Base-by-base conservation (phyloP, 2,797 vertebrate species). In the Podarcis siculus region DNA sequence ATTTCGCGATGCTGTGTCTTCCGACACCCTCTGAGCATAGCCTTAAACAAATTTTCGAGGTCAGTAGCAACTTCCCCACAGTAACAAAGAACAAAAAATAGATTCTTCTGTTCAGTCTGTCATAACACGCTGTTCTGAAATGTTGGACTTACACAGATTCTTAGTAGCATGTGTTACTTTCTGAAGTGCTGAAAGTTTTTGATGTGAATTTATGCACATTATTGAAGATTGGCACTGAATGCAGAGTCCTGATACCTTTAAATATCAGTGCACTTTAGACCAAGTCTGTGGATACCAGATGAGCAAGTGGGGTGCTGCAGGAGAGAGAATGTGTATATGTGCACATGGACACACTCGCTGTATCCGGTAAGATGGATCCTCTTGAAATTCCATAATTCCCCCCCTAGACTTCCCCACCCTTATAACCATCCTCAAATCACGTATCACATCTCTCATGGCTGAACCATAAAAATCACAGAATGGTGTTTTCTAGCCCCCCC, bases 1-100 rank as follows among this genome's bases (percentile, higher is more conserved):
- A 97, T 92, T 98, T 99, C 96, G 98, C 97, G 93, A 97, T 98
- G 96, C 92, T 98, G 75, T 98, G 97, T 92, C 96, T 98, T 80
- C 98, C 98, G 8, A 97, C 94, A 15, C 98, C 98, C 13, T 98
- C 98, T 0, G 97, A 98, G 71, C 96, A 98, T 83, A 98, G 97
- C 93, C 97, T 98, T 85, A 98, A 98, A 89, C 97, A 97, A 78
- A 98, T 98, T 93, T 98, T 98, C 95, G 97, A 97, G 96, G 98
- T 98, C 87, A 97, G 89, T 83, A 76, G 19, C 61, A 79, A 42
- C 27, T 82, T 90, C 83, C 64, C 27, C 81, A 79, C 66, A 89
- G 71, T 71, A 42, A 49, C 19, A 55, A 84, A 7, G 76, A 27
- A 32, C 35, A 85, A 49, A 90, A 86, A 79, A 84, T 30, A 17